phyloP scores from a whole-genome alignment of 2,113 vertebrate species.

The Corydoras sp. region DNA sequence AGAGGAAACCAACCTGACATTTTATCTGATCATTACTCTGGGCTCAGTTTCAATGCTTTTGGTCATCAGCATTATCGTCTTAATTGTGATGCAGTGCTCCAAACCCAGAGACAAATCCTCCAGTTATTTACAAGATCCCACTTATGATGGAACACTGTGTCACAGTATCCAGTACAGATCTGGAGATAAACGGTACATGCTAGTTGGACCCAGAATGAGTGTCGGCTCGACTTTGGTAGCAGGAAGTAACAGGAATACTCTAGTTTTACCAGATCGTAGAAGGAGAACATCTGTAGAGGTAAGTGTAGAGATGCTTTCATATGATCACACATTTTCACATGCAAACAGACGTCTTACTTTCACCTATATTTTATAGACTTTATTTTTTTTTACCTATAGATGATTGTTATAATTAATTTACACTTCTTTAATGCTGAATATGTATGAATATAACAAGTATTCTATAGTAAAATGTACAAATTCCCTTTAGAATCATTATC shows the following conservation, averaged over 20 bases:
- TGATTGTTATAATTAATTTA: too few relatives aligned
- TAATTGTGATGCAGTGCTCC: constrained; percentile 50
- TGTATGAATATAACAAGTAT: too few relatives aligned
- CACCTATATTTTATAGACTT: too few relatives aligned
- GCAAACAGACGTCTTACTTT: too few relatives aligned
- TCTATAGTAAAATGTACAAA: too few relatives aligned
- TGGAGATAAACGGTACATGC: constrained; percentile 50
- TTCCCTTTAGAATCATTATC: too few relatives aligned
- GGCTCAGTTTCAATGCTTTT: constrained; percentile 48
- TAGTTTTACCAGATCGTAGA: constrained; percentile 43
- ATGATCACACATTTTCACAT: too few relatives aligned
- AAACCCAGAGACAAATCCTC: constrained; percentile 39
- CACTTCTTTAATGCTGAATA: too few relatives aligned
- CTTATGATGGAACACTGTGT: constrained; percentile 44
- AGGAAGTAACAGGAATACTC: constrained; percentile 48
- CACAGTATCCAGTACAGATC: constrained; percentile 53
- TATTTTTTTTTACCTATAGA: too few relatives aligned
- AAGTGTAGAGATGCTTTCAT: constrained; percentile 5
- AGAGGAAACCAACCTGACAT: constrained; percentile 38
- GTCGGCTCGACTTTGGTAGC: constrained; percentile 44
- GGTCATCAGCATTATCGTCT: constrained; percentile 43
- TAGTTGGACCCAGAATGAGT: constrained; percentile 50
- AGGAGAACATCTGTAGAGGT: constrained; percentile 41
- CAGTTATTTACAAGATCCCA: constrained; percentile 41
- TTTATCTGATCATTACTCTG: constrained; percentile 50